Base-by-base conservation (phyloP, 2,888 invertebrate genomes). In the Ernsta delagoae region DNA sequence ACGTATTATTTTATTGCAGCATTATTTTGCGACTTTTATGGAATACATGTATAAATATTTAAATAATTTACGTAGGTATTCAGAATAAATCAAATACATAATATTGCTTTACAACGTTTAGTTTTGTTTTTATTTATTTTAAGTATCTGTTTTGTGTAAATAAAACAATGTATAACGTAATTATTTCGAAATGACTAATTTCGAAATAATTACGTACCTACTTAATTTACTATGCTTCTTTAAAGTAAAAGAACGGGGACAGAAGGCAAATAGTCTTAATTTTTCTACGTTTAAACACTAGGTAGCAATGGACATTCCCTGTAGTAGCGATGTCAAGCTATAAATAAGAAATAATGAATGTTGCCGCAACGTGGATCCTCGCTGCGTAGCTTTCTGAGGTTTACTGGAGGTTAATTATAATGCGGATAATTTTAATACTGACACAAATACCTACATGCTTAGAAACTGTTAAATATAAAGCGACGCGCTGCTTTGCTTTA, bases 291-390 rank as follows among this genome's bases (percentile, higher is more conserved):
- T 16, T 16, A 16, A 48, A 48, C 16, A 16, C 16, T n/a, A 12
- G 6, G 48, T 48, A 50, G 16, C 7, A 16, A 16, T 50, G 50
- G 50, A 16, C 50, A 50, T 50, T 50, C 12, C 50, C 16, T 50
- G 50, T 50, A 50, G 50, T 50, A 50, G 50, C 50, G 11, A 50
- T 50, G 50, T 16, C 1, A 50, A 16, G 50, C 50, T 50, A 50
- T 50, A 50, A 50, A 50, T 50, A 50, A 50, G 50, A 50, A 16
- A 50, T 50, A 50, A 50, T 50, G 16, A 50, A 50, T 50, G 50
- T 50, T 50, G 16, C 50, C 16, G 16, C 48, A 48, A 48, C 12
- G 12, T 6, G 12, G 48, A n/a, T 48, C 48, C 48, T n/a, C 48
- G 12, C 12, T 48, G 48, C 48, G 48, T 48, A 6, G 12, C 48